phyloP scores from a whole-genome alignment of 2,888 invertebrate species.

The Oscheius onirici region DNA sequence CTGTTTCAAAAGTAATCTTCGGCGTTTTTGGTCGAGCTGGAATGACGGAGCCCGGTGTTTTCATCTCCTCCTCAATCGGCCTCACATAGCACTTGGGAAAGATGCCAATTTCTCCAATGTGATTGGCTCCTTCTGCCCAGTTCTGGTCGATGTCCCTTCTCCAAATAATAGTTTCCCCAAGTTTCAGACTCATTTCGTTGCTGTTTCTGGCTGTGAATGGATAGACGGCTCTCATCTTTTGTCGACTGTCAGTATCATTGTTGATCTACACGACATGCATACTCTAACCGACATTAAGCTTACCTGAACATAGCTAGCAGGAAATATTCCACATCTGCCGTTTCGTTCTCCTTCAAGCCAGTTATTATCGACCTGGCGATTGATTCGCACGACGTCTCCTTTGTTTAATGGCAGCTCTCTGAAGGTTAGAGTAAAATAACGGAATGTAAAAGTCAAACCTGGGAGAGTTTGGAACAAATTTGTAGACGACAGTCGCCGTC shows the following conservation, averaged over 20 bases:
- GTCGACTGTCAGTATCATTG: slow-evolving; percentile 28
- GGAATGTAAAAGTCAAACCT: slow-evolving; percentile 42
- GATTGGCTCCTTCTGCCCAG: slow-evolving; percentile 65
- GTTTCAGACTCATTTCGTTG: slow-evolving; percentile 61
- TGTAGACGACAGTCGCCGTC: slow-evolving; percentile 58
- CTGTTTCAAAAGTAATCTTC: slow-evolving; percentile 37
- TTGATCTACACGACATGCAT: slow-evolving; percentile 3
- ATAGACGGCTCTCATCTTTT: slow-evolving; percentile 57
- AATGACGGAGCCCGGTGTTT: slow-evolving; percentile 24
- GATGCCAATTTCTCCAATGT: slow-evolving; percentile 65
- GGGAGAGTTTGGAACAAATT: slow-evolving; percentile 50
- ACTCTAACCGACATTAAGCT: neutral
- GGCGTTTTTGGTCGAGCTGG: slow-evolving; percentile 59
- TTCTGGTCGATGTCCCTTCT: slow-evolving; percentile 61
- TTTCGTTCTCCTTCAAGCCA: slow-evolving; percentile 69
- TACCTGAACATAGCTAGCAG: slow-evolving; percentile 64
- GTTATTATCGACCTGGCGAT: slow-evolving; percentile 62
- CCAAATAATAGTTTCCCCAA: slow-evolving; percentile 58
- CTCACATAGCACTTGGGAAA: slow-evolving; percentile 65
- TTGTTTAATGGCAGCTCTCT: slow-evolving; percentile 64
- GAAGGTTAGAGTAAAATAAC: slow-evolving; percentile 28
- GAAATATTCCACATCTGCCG: slow-evolving; percentile 65
- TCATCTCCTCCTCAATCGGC: slow-evolving; percentile 20
- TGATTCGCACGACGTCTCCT: slow-evolving; percentile 64
- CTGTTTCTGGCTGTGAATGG: slow-evolving; percentile 63